Conservation (phyloP, 2,888 invertebrate species). For the Patella pellucida region DNA sequence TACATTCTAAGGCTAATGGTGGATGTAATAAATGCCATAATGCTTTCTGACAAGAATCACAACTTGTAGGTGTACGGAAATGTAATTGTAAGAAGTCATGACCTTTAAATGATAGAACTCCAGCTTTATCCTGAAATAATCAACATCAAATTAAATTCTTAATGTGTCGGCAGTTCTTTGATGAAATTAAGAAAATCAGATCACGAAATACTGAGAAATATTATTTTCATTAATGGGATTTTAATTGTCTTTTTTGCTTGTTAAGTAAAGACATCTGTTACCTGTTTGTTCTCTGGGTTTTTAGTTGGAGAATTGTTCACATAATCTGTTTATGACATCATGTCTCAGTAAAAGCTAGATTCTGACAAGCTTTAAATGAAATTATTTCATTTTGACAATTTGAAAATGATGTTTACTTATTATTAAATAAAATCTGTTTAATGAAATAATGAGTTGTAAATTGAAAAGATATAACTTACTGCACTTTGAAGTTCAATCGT, state of each 20-base stretch:
- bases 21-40: conserved; percentile 98
- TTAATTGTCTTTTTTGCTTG: neutral
- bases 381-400: too few relatives aligned
- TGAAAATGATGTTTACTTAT: too few relatives aligned
- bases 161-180: too few relatives aligned
- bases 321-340: too few relatives aligned
- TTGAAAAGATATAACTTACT: conserved; percentile 19
- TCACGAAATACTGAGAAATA: neutral
- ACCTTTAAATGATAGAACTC: conserved; percentile 82
- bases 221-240: neutral
- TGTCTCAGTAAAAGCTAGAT: too few relatives aligned
- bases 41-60: conserved; percentile 97
- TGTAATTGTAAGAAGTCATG: conserved; percentile 97
- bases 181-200: too few relatives aligned
- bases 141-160: neutral
- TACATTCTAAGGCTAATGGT: conserved; percentile 96
- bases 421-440: too few relatives aligned
- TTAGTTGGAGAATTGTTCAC: too few relatives aligned
- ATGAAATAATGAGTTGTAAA: neutral
- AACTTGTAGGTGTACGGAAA: conserved; percentile 98
- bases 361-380: too few relatives aligned
- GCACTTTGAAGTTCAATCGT: conserved; percentile 32
- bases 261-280: too few relatives aligned
- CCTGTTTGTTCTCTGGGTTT: too few relatives aligned
- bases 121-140: conserved; percentile 50